Conservation (phyloP, 2,888 invertebrate genomes). For the Eueremaeus valkanovi region DNA sequence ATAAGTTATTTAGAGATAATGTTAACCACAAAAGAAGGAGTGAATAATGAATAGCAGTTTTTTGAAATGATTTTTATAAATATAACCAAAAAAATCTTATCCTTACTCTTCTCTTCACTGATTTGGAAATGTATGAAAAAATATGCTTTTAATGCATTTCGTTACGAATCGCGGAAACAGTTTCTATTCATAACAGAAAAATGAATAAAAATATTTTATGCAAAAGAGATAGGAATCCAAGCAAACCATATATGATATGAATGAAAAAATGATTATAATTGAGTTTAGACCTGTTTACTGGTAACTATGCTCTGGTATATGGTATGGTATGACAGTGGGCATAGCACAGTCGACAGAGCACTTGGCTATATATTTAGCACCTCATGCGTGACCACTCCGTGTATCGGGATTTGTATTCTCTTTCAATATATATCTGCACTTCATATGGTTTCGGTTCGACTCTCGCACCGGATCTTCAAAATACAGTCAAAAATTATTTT, state of each 20-base stretch:
- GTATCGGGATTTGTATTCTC: background rate
- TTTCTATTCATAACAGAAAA: background rate
- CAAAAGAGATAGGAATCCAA: background rate
- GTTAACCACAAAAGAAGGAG: background rate
- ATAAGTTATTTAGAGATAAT: background rate
- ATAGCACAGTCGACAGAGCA: background rate
- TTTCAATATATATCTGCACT: background rate
- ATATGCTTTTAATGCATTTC: no score
- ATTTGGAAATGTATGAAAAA: no score
- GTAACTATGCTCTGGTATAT: background rate
- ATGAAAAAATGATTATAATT: background rate
- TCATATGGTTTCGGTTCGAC: background rate
- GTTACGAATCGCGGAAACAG: no score
- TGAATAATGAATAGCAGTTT: background rate
- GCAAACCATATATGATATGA: background rate
- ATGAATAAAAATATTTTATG: background rate
- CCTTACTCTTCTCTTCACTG: no score
- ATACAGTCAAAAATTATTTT: background rate
- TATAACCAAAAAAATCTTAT: no score
- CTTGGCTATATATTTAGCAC: background rate
- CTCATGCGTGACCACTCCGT: conserved; percentile 16
- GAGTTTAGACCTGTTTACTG: background rate
- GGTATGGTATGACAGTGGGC: background rate
- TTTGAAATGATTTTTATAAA: background rate
- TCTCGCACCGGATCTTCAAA: background rate